Conservation (phyloP, 2,888 invertebrate genomes). For the Sarcophaga variegata region DNA sequence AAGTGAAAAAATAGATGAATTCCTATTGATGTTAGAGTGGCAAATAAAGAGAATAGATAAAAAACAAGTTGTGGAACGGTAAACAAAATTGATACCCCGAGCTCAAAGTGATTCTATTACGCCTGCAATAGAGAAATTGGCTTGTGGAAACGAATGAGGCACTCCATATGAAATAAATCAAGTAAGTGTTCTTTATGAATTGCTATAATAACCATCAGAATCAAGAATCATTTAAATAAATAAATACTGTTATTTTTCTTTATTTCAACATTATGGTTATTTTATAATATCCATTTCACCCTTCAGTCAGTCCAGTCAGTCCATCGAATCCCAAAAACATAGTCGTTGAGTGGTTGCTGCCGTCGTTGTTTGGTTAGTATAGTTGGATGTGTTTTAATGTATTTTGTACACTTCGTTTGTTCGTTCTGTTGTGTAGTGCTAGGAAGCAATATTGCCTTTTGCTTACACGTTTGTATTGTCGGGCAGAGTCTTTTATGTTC, state of each 20-base stretch:
- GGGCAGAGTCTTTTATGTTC: too few relatives aligned
- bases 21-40: too few relatives aligned
- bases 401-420: not conserved
- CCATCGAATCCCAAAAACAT: not conserved
- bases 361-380: constrained; percentile 38
- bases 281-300: not conserved
- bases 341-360: constrained; percentile 20
- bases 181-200: not conserved
- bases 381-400: not conserved
- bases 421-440: constrained; percentile 17
- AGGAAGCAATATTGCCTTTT: not conserved
- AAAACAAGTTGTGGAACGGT: not conserved
- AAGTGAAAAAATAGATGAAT: constrained; percentile 1
- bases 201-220: not conserved
- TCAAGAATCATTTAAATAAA: not conserved
- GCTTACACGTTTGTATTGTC: not conserved
- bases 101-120: not conserved
- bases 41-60: not conserved
- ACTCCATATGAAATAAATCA: not conserved
- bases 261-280: not conserved
- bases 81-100: not conserved
- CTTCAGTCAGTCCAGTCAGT: not conserved
- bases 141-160: not conserved
- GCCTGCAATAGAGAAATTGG: not conserved
- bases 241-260: not conserved